Evolutionary conservation across 2,888 invertebrate species (phyloP).

Genomic region (Nasonia oneida): DNA sequence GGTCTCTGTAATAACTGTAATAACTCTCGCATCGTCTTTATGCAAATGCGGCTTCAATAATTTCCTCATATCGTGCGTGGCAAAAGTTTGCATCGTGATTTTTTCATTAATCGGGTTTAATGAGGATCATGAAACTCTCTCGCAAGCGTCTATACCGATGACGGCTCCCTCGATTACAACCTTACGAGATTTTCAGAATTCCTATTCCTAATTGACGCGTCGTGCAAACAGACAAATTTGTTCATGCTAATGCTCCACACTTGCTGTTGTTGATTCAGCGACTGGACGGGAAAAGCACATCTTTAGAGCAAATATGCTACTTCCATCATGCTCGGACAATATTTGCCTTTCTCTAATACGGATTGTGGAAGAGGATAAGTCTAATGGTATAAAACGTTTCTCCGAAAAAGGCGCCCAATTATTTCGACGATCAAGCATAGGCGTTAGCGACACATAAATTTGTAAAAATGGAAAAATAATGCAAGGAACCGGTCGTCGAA

Average conservation of each 20-base stretch:
- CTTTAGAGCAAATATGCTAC: neutral
- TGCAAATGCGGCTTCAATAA: neutral
- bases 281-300: neutral
- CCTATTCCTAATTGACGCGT: neutral
- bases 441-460: neutral
- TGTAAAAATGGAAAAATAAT: neutral
- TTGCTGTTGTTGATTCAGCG: neutral
- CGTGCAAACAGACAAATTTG: neutral
- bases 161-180: slow-evolving; percentile 27
- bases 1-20: neutral
- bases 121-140: no score
- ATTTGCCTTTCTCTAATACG: no score
- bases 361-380: no score
- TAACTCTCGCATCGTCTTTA: neutral
- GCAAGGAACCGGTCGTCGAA: neutral
- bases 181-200: slow-evolving; percentile 23
- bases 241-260: neutral
- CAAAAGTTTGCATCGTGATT: neutral
- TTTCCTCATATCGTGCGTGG: neutral
- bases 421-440: neutral
- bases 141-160: neutral
- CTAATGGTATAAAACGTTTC: no score
- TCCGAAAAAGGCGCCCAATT: neutral
- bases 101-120: neutral
- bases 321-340: no score